A percentile compares a stretch with the other conserved stretches of the same genome.
These are phyloP conservation scores for Limosa lapponica DNA, from an alignment of 2,797 vertebrate species.

Conservation along the genomic window DNA sequence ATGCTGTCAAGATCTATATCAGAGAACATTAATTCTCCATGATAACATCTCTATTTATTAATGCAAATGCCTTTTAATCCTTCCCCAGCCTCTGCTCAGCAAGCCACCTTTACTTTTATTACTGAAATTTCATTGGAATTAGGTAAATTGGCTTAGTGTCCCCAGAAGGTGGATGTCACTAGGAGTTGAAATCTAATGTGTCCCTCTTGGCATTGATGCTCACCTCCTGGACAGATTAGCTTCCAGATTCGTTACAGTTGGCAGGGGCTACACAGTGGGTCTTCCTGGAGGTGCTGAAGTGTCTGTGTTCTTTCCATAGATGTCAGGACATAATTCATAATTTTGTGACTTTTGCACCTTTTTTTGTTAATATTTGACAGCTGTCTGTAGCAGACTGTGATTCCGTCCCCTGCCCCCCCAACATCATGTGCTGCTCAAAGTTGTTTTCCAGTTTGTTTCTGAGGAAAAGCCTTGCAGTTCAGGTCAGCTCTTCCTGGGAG, in stretches of 20 bases:
- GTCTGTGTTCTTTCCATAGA: background rate
- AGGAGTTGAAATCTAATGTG: background rate
- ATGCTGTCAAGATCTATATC: constrained; percentile 61
- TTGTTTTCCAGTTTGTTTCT: background rate
- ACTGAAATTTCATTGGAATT: constrained; percentile 40
- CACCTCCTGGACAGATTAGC: background rate
- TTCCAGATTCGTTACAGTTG: background rate
- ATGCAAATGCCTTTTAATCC: constrained; percentile 65
- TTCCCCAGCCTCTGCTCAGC: constrained; percentile 8
- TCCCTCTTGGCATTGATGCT: background rate
- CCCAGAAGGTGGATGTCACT: constrained; percentile 13
- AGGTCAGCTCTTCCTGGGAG: background rate
- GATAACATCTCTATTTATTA: constrained; percentile 73
- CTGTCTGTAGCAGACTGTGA: background rate
- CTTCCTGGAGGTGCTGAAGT: background rate
- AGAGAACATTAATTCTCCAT: constrained; percentile 68
- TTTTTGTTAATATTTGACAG: background rate
- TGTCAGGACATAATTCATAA: background rate
- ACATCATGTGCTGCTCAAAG: background rate
- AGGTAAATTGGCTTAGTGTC: constrained; percentile 20
- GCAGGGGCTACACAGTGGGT: background rate
- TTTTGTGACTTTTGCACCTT: fast-evolving
- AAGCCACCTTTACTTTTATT: constrained; percentile 28
- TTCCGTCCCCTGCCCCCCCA: background rate
- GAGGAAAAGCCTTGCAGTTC: background rate